Base-by-base conservation (phyloP, 2,888 invertebrate species). In the Nymphalis c-album region DNA sequence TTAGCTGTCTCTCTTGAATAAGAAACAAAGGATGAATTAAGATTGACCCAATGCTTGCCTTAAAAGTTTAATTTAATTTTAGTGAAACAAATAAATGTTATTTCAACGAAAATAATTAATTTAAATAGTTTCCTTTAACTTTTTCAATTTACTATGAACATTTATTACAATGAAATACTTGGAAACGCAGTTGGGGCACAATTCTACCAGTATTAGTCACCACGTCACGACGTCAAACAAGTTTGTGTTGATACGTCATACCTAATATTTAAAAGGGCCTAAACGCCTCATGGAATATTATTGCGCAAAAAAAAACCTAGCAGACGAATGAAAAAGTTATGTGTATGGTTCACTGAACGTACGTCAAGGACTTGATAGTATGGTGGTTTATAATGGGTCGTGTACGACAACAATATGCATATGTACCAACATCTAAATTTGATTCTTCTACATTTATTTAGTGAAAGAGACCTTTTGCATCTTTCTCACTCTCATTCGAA, bases 171-270 rank as follows among this genome's bases (percentile, higher is more conserved):
- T 72, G 70, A 69, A 69, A 71, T 72, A 72, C 72, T 71, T 69
- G 63, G 76, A 79, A 74, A 73, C 72, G 59, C 46, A 45, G 77
- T 79, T 81, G 76, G 80, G 81, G 77, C 79, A 77, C 77, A 74
- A 74, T 70, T 75, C 75, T 68, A 67, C 60, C 69, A 63, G 72
- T 69, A 74, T 75, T 75, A 76, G 74, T 77, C 74, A 75, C 64
- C 67, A 70, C 73, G 76, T 74, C 77, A 76, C 74, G 73, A 71
- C 73, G 70, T 67, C 75, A 75, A 79, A 80, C 80, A 74, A 75
- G 80, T 80, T 79, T 77, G 74, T 70, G 73, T 70, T 74, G 77
- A 78, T 78, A 78, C 78, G 78, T 79, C 79, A 79, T 77, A 74
- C 77, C 75, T 74, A 76, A 74, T 63, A 73, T 70, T 75, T 68